Conservation (phyloP, 2,888 invertebrate genomes). For the Dinocampus coccinellae region DNA sequence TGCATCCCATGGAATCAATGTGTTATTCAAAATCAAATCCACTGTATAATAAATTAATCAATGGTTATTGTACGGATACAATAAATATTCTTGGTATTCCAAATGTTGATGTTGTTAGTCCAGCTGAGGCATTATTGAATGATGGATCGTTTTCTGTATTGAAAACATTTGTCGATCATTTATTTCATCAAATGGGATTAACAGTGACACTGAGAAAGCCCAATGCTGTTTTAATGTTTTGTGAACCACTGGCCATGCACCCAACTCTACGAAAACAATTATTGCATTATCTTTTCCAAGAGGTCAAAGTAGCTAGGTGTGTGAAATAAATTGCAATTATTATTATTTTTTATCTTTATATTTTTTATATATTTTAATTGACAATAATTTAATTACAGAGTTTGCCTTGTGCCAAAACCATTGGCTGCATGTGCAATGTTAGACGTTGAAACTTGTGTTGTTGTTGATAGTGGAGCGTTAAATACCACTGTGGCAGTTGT, state of each 20-base stretch:
- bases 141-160: conserved; percentile 64
- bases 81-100: conserved; percentile 65
- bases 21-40: conserved; percentile 62
- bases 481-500: conserved; percentile 69
- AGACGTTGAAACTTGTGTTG: conserved; percentile 67
- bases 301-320: conserved; percentile 68
- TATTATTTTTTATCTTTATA: background rate
- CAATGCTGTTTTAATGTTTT: conserved; percentile 67
- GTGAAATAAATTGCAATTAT: conserved; percentile 5
- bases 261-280: conserved; percentile 64
- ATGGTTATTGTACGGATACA: conserved; percentile 67
- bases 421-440: conserved; percentile 67
- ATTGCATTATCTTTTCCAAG: conserved; percentile 67
- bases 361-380: background rate
- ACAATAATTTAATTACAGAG: conserved; percentile 51
- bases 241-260: conserved; percentile 67
- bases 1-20: conserved; percentile 59
- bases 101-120: conserved; percentile 67
- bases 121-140: conserved; percentile 65
- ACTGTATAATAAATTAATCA: conserved; percentile 64
- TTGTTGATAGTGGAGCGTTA: conserved; percentile 69
- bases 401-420: conserved; percentile 68
- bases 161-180: conserved; percentile 65
- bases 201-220: conserved; percentile 64
- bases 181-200: conserved; percentile 67